Base-by-base conservation (phyloP, 2,888 invertebrate genomes). In the Dasysyrphus tricinctus region DNA sequence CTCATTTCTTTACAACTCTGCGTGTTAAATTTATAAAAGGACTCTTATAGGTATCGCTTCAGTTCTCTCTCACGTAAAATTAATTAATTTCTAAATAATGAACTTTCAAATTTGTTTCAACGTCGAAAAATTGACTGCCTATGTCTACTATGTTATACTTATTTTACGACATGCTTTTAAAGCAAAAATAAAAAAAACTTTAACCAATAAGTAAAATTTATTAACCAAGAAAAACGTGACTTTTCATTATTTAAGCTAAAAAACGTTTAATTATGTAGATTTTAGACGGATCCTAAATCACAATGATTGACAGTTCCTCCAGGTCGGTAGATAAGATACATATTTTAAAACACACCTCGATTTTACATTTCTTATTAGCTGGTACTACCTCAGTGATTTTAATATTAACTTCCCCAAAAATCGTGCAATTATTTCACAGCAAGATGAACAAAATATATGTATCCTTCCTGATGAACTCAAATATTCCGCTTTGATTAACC, bases 391-490 rank as follows among this genome's bases (percentile, higher is more conserved):
- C 49, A 39, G 37, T 77, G 37, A 54, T 54, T 51, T 51, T 51
- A 12, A 24, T 19, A 69, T 16, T 37, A 77, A 67, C 57, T 57
- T 57, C 19, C 59, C 24, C 44, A 19, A 24, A n/a, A 16, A 59
- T 59, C 32, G 44, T n/a, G 51, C 77, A 78, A 47, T 78, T 44
- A 78, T 78, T 70, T 70, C 78, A 70, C 70, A 70, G 42, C 51
- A 14, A 44, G 44, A 61, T 78, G 61, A 70, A 37, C 42, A 54
- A 16, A 47, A 44, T 44, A 44, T 44, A 44, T 44, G 24, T 24
- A 24, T 24, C 24, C 44, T 12, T 44, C 2, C 24, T 24, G 24
- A 24, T 3, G 24, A 44, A 59, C 49, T 61, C 42, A 77, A 77
- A 61, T 61, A 61, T 61, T 42, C 32, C n/a, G n/a, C 59, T 78